Percentiles rank a stretch among this genome's conserved stretches.
Conservation (phyloP, 2,888 invertebrate species). For the Eupsilia transversa region DNA sequence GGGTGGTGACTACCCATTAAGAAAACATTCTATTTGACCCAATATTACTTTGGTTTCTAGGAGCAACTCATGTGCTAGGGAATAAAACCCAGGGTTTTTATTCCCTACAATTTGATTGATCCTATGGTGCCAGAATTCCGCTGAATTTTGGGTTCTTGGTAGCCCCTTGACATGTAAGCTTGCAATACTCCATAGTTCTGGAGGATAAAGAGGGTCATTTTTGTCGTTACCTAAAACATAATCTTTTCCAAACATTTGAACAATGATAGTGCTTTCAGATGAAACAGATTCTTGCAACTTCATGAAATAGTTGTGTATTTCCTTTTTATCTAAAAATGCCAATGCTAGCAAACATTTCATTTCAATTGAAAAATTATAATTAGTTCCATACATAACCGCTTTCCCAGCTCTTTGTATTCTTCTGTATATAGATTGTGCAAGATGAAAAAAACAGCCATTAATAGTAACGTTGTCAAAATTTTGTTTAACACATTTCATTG, state of each 20-base stretch:
- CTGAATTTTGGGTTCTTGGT: constrained; percentile 16
- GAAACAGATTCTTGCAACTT: constrained; percentile 2
- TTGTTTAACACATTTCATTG: constrained; percentile 9
- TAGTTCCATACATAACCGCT: background rate
- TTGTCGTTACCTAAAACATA: constrained; percentile 9
- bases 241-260: constrained; percentile 17
- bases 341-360: constrained; percentile 14
- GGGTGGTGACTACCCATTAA: too few species aligned
- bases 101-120: background rate
- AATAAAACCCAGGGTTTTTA: background rate
- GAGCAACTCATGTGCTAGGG: constrained; percentile 17
- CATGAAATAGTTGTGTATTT: constrained; percentile 11
- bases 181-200: constrained; percentile 7
- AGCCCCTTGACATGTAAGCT: background rate
- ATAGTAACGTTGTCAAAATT: constrained; percentile 1
- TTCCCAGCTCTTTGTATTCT: constrained; percentile 17
- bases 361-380: background rate
- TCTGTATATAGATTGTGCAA: background rate
- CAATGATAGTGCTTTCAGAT: background rate
- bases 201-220: background rate
- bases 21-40: background rate
- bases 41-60: constrained; percentile 1
- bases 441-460: constrained; percentile 8
- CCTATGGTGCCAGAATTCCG: constrained; percentile 1
- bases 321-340: background rate